A percentile compares a stretch with the other conserved stretches of the same genome.
phyloP scores from a whole-genome alignment of 2,113 vertebrate genomes.

The Cephalophus harveyi region DNA sequence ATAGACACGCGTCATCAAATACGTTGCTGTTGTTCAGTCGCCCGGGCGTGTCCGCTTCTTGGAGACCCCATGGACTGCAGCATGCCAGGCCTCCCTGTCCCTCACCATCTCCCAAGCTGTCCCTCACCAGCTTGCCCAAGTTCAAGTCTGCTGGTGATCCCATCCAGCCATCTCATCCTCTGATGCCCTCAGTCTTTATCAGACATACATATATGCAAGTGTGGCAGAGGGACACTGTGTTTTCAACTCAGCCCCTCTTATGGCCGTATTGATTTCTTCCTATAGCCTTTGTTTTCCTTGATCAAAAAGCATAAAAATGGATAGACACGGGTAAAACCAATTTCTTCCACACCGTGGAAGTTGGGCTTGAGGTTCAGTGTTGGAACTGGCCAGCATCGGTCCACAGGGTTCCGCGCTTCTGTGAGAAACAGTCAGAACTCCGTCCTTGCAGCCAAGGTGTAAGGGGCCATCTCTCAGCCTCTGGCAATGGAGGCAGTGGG shows the following conservation, averaged over 20 bases:
- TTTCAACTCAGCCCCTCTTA: not conserved
- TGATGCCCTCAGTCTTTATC: not conserved
- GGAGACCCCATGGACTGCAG: not conserved
- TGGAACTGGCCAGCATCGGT: not conserved
- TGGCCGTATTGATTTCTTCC: not conserved
- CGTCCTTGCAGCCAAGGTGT: not conserved
- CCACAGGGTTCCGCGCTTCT: not conserved
- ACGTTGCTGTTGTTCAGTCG: not conserved
- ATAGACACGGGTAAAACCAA: not conserved
- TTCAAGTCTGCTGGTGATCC: not conserved
- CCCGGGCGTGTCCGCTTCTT: not conserved
- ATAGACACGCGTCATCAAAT: not conserved
- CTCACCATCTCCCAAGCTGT: not conserved
- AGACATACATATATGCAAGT: not conserved
- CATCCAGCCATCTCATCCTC: not conserved
- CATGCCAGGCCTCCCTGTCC: not conserved
- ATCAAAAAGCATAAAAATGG: not conserved
- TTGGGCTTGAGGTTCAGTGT: not conserved
- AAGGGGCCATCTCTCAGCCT: not conserved
- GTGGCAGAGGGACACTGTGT: not conserved
- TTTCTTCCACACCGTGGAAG: fast-evolving
- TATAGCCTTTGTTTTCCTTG: constrained; percentile 10
- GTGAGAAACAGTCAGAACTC: not conserved
- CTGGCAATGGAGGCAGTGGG: not conserved
- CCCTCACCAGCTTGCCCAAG: not conserved